Base-by-base conservation (phyloP, 2,797 vertebrate genomes). In the Phaenicophaeus curvirostris region DNA sequence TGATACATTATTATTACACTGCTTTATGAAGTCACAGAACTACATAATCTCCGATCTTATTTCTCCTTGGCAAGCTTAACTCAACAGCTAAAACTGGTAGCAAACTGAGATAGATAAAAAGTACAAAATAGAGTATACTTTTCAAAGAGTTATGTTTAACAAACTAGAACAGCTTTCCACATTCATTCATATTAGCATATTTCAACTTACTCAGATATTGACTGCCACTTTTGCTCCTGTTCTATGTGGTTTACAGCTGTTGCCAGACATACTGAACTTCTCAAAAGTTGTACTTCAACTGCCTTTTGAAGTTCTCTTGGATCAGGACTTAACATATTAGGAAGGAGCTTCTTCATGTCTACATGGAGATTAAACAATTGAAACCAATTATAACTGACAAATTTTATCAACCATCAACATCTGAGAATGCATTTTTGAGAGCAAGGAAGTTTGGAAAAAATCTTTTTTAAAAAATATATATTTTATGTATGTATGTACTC, bases 331-430 rank as follows among this genome's bases (percentile, higher is more conserved):
- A 99, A 95, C 97, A 99, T 98, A 79, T 98, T 99, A 57, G 99
- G 99, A 92, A 99, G 98, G 17, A 99, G 98, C 81, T 98, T 98
- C 97, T 99, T 99, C 96, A 99, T 98, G 94, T 99, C 99, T 99
- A 95, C 10, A 72, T 41, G 89, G 65, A 88, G 50, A 94, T 87
- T 28, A 94, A 87, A 91, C 14, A 95, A 80, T 76, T 93, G 42
- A 96, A 89, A 94, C n/a, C 83, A 77, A 69, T 25, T 55, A 93
- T 62, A 96, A 91, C 3, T 75, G 67, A 28, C 66, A 87, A 33
- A 81, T 48, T 73, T 53, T 67, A 71, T 57, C 48, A 79, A 44
- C 12, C 46, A 37, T 48, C 59, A 85, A 18, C 7, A 9, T 41
- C 28, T 37, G 7, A 67, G 42, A 91, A 90, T 3, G 20, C 46